These are phyloP conservation scores for Crypturellus undulatus DNA, from an alignment of 2,113 vertebrate genomes.

Conservation along the genomic window DNA sequence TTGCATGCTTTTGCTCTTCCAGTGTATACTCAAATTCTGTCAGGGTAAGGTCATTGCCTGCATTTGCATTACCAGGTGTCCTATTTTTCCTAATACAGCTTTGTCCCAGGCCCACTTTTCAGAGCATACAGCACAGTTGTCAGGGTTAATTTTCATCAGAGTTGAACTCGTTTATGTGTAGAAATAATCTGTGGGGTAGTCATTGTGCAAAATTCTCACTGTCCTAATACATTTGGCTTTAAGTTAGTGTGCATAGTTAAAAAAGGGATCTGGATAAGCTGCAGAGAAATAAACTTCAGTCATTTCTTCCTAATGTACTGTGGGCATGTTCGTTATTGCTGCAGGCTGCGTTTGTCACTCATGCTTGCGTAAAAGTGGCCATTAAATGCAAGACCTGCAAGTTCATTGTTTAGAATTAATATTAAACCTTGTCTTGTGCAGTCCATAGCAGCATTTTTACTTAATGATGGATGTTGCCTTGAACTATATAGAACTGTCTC, in stretches of 20 bases:
- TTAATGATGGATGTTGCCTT: neutral
- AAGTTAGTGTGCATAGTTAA: neutral
- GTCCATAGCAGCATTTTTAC: neutral
- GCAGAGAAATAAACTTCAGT: neutral
- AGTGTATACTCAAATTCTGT: neutral
- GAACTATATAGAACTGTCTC: neutral
- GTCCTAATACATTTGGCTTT: neutral
- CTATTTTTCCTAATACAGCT: neutral
- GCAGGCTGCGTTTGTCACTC: neutral
- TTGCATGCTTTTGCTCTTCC: neutral
- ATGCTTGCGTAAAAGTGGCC: neutral
- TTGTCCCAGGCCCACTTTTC: constrained; percentile 7
- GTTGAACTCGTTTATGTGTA: neutral
- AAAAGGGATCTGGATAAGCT: neutral
- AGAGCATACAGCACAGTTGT: neutral
- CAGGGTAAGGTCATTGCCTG: neutral
- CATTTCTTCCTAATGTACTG: neutral
- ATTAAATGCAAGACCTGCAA: neutral
- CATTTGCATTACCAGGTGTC: neutral
- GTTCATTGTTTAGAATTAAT: neutral
- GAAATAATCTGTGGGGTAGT: neutral
- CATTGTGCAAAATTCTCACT: neutral
- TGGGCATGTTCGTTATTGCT: neutral
- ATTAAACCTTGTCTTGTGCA: neutral
- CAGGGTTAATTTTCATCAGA: constrained; percentile 50